Conservation (phyloP, 1,140 invertebrate genomes). For the Drosophila neocordata region DNA sequence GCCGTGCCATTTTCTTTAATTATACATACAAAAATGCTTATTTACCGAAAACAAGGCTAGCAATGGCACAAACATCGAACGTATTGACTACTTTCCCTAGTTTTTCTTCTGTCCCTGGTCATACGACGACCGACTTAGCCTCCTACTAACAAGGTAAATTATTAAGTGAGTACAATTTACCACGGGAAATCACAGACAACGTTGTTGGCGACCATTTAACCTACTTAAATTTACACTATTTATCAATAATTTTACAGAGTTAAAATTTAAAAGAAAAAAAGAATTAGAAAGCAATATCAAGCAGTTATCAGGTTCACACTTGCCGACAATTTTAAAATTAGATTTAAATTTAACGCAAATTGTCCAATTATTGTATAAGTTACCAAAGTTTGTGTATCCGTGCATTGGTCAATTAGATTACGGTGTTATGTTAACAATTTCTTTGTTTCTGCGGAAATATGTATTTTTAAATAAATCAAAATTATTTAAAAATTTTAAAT, state of each 20-base stretch:
- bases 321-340: conserved; percentile 34
- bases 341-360: too few relatives aligned
- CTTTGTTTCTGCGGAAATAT: too few relatives aligned
- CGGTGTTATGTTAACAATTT: too few relatives aligned
- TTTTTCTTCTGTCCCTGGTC: background rate
- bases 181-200: background rate
- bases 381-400: too few relatives aligned
- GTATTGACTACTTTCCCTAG: background rate
- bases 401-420: too few relatives aligned
- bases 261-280: background rate
- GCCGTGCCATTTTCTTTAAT: conserved; percentile 14
- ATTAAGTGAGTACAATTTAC: conserved; percentile 2
- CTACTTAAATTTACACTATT: conserved; percentile 1
- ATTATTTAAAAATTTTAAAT: too few relatives aligned
- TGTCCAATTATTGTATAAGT: too few relatives aligned
- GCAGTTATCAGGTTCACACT: background rate
- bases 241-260: background rate
- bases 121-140: background rate
- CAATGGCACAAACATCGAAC: conserved; percentile 25
- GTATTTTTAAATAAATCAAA: too few relatives aligned
- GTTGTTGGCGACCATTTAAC: background rate
- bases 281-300: background rate
- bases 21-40: conserved; percentile 20
- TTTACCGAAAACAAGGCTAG: conserved; percentile 46
- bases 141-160: background rate